These are phyloP conservation scores for Channa maculata DNA, from an alignment of 2,113 vertebrate genomes.

Conservation along the genomic window DNA sequence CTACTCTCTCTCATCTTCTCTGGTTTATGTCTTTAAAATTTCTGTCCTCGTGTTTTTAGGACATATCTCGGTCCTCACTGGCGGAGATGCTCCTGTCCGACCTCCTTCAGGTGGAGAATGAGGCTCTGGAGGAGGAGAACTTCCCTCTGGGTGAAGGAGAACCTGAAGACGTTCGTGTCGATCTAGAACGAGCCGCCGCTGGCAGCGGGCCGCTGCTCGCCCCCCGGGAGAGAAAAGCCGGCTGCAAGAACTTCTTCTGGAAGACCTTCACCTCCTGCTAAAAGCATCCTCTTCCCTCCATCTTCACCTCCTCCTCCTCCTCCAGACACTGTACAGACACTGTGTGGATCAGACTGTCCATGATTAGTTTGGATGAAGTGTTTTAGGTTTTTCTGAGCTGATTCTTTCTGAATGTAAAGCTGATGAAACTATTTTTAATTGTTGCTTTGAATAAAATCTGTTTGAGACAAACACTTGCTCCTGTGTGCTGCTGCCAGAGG, in stretches of 20 bases:
- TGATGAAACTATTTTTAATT: conserved; percentile 68
- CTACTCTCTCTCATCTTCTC: too few relatives aligned
- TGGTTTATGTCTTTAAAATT: too few relatives aligned
- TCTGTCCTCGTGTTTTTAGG: conserved; percentile 74
- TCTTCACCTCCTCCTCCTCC: neutral
- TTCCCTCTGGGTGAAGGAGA: conserved; percentile 81
- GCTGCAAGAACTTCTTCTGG: conserved; percentile 99
- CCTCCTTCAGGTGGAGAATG: conserved; percentile 93
- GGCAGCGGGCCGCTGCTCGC: conserved; percentile 85
- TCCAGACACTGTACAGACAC: conserved; percentile 38
- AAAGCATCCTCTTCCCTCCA: conserved; percentile 52
- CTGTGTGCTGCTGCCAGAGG: neutral
- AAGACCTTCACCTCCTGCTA: conserved; percentile 99
- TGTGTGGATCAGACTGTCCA: neutral
- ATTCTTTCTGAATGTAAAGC: conserved; percentile 65
- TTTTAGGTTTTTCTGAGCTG: conserved; percentile 46
- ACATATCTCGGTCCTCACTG: conserved; percentile 90
- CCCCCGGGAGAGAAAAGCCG: conserved; percentile 95
- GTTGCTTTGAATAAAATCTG: conserved; percentile 72
- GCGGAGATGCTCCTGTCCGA: conserved; percentile 91
- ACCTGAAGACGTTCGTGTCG: conserved; percentile 88
- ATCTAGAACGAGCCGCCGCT: conserved; percentile 85
- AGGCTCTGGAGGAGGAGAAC: conserved; percentile 91
- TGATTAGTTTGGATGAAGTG: conserved; percentile 27
- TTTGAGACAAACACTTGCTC: conserved; percentile 55